Conservation (phyloP, 2,113 vertebrate species). For the Hippopotamus amphibius region DNA sequence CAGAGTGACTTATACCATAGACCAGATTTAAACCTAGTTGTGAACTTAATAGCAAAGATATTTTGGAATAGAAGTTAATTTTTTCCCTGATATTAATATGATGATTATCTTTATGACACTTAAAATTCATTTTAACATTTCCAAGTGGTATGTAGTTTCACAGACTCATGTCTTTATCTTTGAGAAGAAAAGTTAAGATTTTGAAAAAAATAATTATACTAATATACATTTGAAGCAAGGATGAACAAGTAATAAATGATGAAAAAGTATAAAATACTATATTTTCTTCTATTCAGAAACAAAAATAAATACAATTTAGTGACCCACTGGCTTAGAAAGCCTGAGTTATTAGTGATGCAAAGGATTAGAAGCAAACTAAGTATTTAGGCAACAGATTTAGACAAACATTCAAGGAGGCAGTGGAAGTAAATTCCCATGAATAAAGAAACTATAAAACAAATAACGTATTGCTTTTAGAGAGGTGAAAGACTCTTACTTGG, state of each 20-base stretch:
- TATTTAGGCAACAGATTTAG: conserved; percentile 33
- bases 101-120: not conserved
- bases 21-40: not conserved
- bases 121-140: not conserved
- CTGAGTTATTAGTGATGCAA: conserved; percentile 35
- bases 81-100: not conserved
- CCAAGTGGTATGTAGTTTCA: not conserved
- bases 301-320: conserved; percentile 69
- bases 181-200: conserved; percentile 26
- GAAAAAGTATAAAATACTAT: not conserved
- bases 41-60: not conserved
- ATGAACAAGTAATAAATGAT: not conserved
- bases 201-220: conserved; percentile 30
- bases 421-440: not conserved
- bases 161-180: conserved; percentile 13
- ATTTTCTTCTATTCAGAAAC: not conserved
- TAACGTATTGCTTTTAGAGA: conserved; percentile 6
- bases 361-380: not conserved
- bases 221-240: conserved; percentile 6
- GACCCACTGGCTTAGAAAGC: conserved; percentile 52
- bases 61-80: not conserved
- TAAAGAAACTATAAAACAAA: conserved; percentile 48
- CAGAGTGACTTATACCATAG: not conserved
- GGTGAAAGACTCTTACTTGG: not conserved
- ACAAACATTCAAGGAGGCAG: not conserved